Evolutionary conservation across 2,113 vertebrate species (phyloP).

Genomic region (Rhagologus leucostigma): DNA sequence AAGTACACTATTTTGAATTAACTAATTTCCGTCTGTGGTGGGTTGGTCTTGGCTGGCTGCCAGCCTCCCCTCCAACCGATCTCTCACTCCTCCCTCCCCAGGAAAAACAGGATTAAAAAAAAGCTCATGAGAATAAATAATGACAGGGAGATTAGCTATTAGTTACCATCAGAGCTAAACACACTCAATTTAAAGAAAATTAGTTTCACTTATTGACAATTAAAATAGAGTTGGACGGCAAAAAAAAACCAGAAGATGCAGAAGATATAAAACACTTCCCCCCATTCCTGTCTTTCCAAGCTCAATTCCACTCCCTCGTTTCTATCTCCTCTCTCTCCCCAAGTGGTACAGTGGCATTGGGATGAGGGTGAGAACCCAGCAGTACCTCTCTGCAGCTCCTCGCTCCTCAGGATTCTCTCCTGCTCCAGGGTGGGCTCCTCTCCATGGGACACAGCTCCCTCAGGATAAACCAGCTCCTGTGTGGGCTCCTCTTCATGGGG

Average conservation of each 20-base stretch:
- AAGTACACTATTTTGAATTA: rapidly evolving
- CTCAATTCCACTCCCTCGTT: not conserved
- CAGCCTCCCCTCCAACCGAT: rapidly evolving
- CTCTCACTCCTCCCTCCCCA: not conserved
- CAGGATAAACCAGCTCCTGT: not conserved
- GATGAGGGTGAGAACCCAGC: not conserved
- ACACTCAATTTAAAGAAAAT: not conserved
- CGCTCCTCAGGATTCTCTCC: not conserved
- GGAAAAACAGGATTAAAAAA: not conserved
- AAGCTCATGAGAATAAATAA: not conserved
- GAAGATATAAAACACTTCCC: rapidly evolving
- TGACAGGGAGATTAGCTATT: not conserved
- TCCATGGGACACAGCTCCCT: not conserved
- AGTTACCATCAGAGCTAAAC: not conserved
- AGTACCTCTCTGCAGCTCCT: not conserved
- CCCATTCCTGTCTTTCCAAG: not conserved
- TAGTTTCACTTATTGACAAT: not conserved
- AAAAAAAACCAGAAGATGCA: not conserved
- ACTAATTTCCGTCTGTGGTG: not conserved
- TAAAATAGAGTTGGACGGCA: not conserved
- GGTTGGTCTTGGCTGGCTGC: not conserved
- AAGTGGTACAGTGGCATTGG: rapidly evolving
- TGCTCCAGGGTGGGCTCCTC: rapidly evolving
- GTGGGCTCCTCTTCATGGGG: too few species aligned
- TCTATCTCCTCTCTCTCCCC: not conserved